Percentiles rank a stretch among this genome's conserved stretches.
Evolutionary conservation across 1,140 invertebrate genomes (phyloP).

Genomic region (Babylonia areolata): DNA sequence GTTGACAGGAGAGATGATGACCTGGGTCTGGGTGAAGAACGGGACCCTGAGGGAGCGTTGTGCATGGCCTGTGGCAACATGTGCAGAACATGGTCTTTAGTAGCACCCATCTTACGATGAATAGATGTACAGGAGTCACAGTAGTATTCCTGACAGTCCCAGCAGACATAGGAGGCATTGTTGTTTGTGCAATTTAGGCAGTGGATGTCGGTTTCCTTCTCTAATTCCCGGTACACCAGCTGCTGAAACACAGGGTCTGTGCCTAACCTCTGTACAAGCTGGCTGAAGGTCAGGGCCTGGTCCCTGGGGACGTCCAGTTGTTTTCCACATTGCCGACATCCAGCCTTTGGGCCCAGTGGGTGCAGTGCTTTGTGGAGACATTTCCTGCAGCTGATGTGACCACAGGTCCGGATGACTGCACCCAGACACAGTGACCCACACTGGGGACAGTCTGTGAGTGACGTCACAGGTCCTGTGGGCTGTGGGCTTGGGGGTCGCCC

Average conservation of each 20-base stretch:
- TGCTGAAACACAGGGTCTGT: background rate
- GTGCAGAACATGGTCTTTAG: background rate
- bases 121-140: background rate
- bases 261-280: background rate
- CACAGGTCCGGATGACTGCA: background rate
- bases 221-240: background rate
- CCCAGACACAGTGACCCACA: slow-evolving; percentile 4
- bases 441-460: background rate
- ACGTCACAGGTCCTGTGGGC: background rate
- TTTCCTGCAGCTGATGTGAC: background rate
- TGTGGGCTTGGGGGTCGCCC: background rate
- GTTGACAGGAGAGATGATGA: background rate
- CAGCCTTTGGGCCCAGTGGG: background rate
- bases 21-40: background rate
- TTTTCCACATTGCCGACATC: background rate
- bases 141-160: background rate
- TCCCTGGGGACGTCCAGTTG: background rate
- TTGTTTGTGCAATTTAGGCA: background rate
- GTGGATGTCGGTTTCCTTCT: background rate
- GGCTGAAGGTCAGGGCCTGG: background rate
- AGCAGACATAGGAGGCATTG: background rate
- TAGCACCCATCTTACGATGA: background rate
- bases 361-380: background rate
- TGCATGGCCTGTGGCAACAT: background rate
- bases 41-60: background rate